Evolutionary conservation across 2,113 vertebrate genomes (phyloP).

Genomic region (Sceloporus tristichus): DNA sequence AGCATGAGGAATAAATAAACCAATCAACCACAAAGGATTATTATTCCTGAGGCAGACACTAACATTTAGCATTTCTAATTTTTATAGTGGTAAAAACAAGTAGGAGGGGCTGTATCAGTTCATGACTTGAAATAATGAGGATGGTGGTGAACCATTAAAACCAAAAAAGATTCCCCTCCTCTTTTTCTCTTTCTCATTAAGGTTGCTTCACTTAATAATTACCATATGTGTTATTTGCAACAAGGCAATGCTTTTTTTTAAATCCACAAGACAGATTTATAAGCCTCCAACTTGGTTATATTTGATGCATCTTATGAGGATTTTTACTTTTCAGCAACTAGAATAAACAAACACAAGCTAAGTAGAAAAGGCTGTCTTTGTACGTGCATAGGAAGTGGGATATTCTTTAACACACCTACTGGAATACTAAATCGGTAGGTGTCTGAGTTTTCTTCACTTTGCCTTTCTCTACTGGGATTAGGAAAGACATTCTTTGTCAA

Average conservation of each 20-base stretch:
- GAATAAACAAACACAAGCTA: constrained; percentile 14
- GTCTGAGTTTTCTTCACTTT: constrained; percentile 13
- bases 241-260: not conserved
- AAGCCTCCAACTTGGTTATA: not conserved
- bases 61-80: too few species aligned
- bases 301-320: not conserved
- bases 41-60: too few species aligned
- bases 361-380: not conserved
- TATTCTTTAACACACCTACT: not conserved
- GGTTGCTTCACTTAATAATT: constrained; percentile 11
- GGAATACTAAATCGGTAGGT: not conserved
- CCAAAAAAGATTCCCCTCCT: not conserved
- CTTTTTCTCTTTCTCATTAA: not conserved
- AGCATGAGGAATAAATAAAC: too few species aligned
- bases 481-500: not conserved
- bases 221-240: constrained; percentile 13
- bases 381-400: not conserved
- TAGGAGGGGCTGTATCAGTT: constrained; percentile 6
- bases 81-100: too few species aligned
- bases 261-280: constrained; percentile 6
- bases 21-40: too few species aligned
- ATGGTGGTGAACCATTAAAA: constrained; percentile 43
- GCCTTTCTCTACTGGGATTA: not conserved
- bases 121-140: constrained; percentile 46
- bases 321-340: not conserved